These are phyloP conservation scores for Drosophila elegans DNA, from an alignment of 1,140 invertebrate species.

Conservation along the genomic window DNA sequence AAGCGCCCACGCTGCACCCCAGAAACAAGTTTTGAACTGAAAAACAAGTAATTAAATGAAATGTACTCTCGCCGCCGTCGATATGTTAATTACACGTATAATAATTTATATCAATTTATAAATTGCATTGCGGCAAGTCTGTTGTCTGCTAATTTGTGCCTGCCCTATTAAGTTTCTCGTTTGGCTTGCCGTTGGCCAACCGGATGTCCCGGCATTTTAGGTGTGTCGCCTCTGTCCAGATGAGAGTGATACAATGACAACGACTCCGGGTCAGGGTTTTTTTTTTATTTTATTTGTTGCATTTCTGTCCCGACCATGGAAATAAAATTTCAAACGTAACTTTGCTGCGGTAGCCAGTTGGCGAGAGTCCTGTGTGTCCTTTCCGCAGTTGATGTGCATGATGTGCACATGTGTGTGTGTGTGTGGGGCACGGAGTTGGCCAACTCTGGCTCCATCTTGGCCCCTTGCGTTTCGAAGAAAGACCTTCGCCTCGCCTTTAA, in stretches of 20 bases:
- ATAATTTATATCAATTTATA: conserved; percentile 10
- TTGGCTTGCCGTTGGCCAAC: neutral
- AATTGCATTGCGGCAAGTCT: neutral
- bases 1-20: too few relatives aligned
- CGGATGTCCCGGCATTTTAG: neutral
- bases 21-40: neutral
- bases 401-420: neutral
- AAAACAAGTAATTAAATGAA: conserved; percentile 1
- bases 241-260: conserved; percentile 47
- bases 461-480: neutral
- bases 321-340: conserved; percentile 69
- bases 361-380: conserved; percentile 6
- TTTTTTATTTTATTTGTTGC: conserved; percentile 70
- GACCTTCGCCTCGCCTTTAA: conserved; percentile 21
- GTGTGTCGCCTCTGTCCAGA: conserved; percentile 36
- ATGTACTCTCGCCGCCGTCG: neutral
- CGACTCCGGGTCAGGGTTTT: neutral
- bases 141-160: neutral
- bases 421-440: conserved; percentile 12
- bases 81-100: conserved; percentile 4
- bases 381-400: conserved; percentile 4
- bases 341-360: conserved; percentile 42
- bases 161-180: conserved; percentile 1
- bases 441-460: conserved; percentile 29
- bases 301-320: conserved; percentile 52